Conservation (phyloP, 2,797 vertebrate genomes). For the Pteropus rufus region DNA sequence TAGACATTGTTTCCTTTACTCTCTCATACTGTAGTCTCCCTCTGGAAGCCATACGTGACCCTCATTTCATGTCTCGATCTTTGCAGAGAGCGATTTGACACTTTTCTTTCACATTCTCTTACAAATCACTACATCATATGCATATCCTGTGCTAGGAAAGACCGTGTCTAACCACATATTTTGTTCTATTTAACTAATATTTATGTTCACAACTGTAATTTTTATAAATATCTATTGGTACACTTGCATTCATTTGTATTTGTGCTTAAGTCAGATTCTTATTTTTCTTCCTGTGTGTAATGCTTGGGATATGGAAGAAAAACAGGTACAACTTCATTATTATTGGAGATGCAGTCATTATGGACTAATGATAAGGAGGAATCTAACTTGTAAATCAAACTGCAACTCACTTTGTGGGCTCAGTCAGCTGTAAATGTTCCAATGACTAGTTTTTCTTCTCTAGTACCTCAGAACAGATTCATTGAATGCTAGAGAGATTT, state of each 20-base stretch:
- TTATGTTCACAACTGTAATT: not conserved
- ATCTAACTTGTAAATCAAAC: slow-evolving; percentile 1
- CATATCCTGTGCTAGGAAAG: not conserved
- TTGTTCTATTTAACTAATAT: not conserved
- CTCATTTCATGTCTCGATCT: not conserved
- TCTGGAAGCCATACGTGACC: not conserved
- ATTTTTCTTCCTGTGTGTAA: not conserved
- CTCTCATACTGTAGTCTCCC: not conserved
- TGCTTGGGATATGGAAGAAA: not conserved
- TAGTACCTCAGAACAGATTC: not conserved
- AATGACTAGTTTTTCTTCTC: not conserved
- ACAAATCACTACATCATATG: not conserved
- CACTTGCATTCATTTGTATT: not conserved
- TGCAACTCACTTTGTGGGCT: not conserved
- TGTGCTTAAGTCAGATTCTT: not conserved
- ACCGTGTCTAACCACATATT: not conserved
- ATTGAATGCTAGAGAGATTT: not conserved
- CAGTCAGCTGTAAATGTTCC: not conserved
- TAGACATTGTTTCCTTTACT: not conserved
- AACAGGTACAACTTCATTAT: not conserved
- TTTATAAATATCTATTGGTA: not conserved
- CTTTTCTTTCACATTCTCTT: not conserved
- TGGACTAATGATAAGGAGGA: slow-evolving; percentile 28
- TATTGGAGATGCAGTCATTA: slow-evolving; percentile 7
- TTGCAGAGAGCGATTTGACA: not conserved